Conservation (phyloP, 2,797 vertebrate genomes). For the Helarctos malayanus region DNA sequence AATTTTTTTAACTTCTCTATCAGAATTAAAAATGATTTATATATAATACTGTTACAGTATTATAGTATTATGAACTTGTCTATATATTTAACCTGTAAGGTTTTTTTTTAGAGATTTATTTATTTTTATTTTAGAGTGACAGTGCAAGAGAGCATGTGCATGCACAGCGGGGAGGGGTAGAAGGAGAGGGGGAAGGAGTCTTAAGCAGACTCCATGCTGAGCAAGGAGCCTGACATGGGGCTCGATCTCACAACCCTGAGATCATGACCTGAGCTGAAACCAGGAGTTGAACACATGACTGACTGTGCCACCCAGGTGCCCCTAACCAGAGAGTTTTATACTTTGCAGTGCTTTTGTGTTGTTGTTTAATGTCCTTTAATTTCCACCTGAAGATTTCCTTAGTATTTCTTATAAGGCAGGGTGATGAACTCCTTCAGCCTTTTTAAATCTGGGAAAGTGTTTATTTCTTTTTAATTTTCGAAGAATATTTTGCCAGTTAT, state of each 20-base stretch:
- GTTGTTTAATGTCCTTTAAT: neutral
- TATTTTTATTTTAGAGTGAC: neutral
- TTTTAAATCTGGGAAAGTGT: neutral
- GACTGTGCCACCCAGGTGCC: neutral
- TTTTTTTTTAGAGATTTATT: neutral
- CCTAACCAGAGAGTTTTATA: neutral
- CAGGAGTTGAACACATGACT: neutral
- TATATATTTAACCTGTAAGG: neutral
- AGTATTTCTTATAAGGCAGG: neutral
- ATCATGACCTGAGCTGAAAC: neutral
- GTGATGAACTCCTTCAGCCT: neutral
- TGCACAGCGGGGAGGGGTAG: neutral
- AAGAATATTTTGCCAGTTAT: neutral
- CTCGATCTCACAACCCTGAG: neutral
- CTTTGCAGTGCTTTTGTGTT: neutral
- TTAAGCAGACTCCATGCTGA: neutral
- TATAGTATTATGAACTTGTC: neutral
- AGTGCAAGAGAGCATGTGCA: neutral
- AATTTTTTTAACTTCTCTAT: neutral
- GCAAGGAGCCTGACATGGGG: neutral
- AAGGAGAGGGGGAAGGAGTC: neutral
- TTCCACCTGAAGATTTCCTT: neutral
- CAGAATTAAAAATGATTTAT: conserved; percentile 15
- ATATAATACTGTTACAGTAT: neutral
- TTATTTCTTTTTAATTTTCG: neutral